These are phyloP conservation scores for Gasterosteus aculeatus DNA, from an alignment of 2,113 vertebrate genomes.

Conservation along the genomic window DNA sequence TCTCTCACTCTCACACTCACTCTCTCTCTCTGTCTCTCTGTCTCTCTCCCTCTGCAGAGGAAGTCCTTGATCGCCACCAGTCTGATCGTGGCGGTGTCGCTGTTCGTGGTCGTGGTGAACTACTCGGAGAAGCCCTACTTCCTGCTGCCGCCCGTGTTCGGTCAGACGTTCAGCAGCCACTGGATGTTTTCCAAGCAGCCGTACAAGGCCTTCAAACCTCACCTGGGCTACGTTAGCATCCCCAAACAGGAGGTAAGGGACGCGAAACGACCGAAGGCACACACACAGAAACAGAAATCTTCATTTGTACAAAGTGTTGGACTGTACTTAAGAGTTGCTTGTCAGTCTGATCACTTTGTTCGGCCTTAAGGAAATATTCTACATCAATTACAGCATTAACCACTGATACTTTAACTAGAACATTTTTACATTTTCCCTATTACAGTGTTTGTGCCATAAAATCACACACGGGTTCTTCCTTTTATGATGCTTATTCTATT, in stretches of 20 bases:
- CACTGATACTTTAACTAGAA: neutral
- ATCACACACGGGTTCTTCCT: slow-evolving; percentile 16
- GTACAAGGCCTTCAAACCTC: slow-evolving; percentile 85
- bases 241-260: slow-evolving; percentile 91
- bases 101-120: slow-evolving; percentile 89
- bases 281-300: neutral
- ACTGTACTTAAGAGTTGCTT: neutral
- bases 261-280: neutral
- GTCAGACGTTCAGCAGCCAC: slow-evolving; percentile 83
- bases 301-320: neutral
- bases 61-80: slow-evolving; percentile 88
- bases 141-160: slow-evolving; percentile 88
- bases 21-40: neutral
- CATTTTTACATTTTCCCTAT: neutral
- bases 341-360: neutral
- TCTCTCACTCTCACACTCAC: neutral
- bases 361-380: too few species aligned
- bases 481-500: slow-evolving; percentile 6
- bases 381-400: neutral
- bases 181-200: slow-evolving; percentile 85
- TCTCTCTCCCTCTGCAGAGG: slow-evolving; percentile 77
- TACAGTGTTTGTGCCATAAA: neutral
- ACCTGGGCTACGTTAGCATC: slow-evolving; percentile 91
- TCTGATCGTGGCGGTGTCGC: slow-evolving; percentile 85
- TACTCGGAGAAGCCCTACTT: slow-evolving; percentile 89